Evolutionary conservation across 2,888 invertebrate species (phyloP), one percentile per base, ranked within the genome.

Genomic region (Cephus nigrinus): DNA sequence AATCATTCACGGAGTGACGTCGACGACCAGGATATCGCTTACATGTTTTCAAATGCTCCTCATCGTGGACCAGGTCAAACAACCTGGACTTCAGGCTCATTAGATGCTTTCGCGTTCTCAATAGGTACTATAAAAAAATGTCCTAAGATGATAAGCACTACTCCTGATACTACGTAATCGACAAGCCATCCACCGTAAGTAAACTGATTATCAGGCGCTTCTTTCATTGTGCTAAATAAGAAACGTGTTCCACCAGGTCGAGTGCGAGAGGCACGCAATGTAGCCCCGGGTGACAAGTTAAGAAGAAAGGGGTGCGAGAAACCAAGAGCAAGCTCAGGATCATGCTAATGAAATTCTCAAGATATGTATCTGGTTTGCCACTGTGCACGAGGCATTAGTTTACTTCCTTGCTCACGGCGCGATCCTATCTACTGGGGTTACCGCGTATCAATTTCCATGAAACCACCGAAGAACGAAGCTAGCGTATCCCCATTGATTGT

Each of bases 281-380:
- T 75, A 78, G 73, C 78, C 75, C 73, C 75, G 74, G 55, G 74
- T 71, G 55, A 75, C 69, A 69, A 69, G 69, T 69, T 69, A 71
- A 74, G 73, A 35, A 68, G 75, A 76, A 76, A 76, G 75, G 74
- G 36, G 12, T 32, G 12, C 68, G 32, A 73, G 4, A 69, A 36
- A 71, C n/a, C 15, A 40, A 30, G 68, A 40, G 68, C n/a, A 69
- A 69, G 30, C 68, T 79, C 81, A 85, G 82, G 80, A 84, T 84
- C 85, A 86, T 86, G 86, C 86, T 86, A 86, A 86, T 86, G 86
- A 86, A 86, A 86, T 86, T 86, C 86, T 86, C 86, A 86, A 86
- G 86, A 86, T 86, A 83, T 83, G 81, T 85, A 86, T 86, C 85
- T 83, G 78, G 78, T 80, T 80, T 80, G 83, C 83, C 83, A 84